These are phyloP conservation scores for Trichonephila clavata DNA, from an alignment of 1,140 invertebrate species.

Conservation along the genomic window DNA sequence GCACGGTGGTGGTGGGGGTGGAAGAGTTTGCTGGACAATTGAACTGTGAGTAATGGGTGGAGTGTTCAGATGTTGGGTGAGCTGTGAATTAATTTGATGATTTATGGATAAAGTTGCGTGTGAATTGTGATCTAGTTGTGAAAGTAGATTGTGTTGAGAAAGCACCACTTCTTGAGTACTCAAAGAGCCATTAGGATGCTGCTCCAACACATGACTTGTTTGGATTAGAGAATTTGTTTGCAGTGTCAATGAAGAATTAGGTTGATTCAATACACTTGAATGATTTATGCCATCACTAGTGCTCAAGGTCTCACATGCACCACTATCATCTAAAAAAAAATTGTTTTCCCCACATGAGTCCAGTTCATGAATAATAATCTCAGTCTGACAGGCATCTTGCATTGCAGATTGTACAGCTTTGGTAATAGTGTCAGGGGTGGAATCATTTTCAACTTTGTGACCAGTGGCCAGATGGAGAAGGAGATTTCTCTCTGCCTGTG, in stretches of 20 bases:
- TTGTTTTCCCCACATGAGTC: constrained; percentile 48
- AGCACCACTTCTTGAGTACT: constrained; percentile 46
- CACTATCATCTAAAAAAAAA: constrained; percentile 67
- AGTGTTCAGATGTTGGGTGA: not conserved
- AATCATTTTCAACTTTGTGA: constrained; percentile 51
- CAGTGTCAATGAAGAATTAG: constrained; percentile 22
- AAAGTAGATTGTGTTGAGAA: constrained; percentile 14
- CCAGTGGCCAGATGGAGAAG: constrained; percentile 65
- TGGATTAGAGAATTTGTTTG: not conserved
- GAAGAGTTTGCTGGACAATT: not conserved
- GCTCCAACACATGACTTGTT: constrained; percentile 12
- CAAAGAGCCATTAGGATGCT: constrained; percentile 20
- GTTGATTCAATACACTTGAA: constrained; percentile 3
- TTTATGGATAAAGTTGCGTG: constrained; percentile 3
- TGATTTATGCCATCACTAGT: not conserved
- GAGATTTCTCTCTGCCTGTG: constrained; percentile 47
- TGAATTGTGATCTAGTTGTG: not conserved
- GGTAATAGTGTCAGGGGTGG: not conserved
- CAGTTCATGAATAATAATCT: constrained; percentile 63
- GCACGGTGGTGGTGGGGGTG: constrained; percentile 42
- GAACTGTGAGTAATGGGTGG: not conserved
- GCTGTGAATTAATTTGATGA: not conserved
- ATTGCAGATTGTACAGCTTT: constrained; percentile 47
- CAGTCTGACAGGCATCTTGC: constrained; percentile 5
- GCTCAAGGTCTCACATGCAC: constrained; percentile 39